Evolutionary conservation across 2,113 vertebrate genomes (phyloP), one percentile per base, ranked within the genome.

Genomic region (Cyphomyrus discorhynchus): DNA sequence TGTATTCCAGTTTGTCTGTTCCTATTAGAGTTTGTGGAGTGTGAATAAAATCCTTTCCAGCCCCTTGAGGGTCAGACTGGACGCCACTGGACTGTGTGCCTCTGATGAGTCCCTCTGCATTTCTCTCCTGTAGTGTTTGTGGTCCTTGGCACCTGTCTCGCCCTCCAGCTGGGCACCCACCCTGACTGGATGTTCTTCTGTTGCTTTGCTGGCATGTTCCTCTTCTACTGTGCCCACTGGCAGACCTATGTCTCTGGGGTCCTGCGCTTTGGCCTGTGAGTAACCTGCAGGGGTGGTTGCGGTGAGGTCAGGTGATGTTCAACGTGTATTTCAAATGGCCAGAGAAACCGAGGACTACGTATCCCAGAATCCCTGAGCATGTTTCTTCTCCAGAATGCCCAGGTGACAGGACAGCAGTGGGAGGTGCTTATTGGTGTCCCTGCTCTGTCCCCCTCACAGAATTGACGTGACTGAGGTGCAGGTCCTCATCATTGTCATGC

Each of bases 391-490:
- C 89, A 96, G 96, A 96, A 94, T 35, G 39, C 7, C 24, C 47
- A 53, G 85, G 50, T 11, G n/a, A 17, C 31, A 24, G n/a, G 13
- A 17, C 17, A 10, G n/a, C 17, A 86, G 50, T 56, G 27, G 31
- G 50, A 86, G 46, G 82, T 95, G 94, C 95, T 93, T 94, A 92
- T 94, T 82, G 86, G 31, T 39, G 90, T 53, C 93, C 93, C 92
- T 94, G 93, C 94, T 88, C 45, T 88, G 93, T 87, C 95, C 17
- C 35, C 93, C 95, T 95, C 95, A 96, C 96, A 98, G 97, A 95
- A 97, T 98, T 96, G 97, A 98, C 96, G 97, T 97, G 96, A 98
- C 97, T 94, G 97, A 98, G 95, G 97, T 98, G 89, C 97, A 98
- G 96, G 96, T 98, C 96, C 97, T 97, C 97, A 97, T 98, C 95